These are phyloP conservation scores for Phoxinus dragarum DNA, from an alignment of 2,797 vertebrate species.

Conservation along the genomic window DNA sequence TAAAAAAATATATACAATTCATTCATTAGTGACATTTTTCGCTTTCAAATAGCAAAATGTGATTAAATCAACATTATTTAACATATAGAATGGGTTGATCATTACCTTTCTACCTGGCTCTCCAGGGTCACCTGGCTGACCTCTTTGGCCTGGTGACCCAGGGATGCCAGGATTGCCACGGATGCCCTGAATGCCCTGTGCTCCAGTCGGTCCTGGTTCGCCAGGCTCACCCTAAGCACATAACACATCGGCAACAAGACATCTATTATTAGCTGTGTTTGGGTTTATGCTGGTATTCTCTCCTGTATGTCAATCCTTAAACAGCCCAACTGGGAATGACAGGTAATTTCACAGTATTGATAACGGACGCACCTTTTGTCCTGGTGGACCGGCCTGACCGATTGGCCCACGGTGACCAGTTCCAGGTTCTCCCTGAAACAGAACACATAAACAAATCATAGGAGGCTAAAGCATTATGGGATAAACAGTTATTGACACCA, in stretches of 20 bases:
- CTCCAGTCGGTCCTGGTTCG: slow-evolving; percentile 81
- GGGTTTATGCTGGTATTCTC: neutral
- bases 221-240: slow-evolving; percentile 85
- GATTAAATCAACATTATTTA: neutral
- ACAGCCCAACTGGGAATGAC: neutral
- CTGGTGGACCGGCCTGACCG: slow-evolving; percentile 87
- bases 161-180: slow-evolving; percentile 80
- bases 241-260: neutral
- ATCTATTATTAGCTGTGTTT: neutral
- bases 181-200: slow-evolving; percentile 90
- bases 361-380: slow-evolving; percentile 79
- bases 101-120: slow-evolving; percentile 80
- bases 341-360: neutral
- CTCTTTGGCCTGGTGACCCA: slow-evolving; percentile 80
- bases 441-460: neutral
- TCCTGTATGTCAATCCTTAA: neutral
- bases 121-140: slow-evolving; percentile 77
- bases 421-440: slow-evolving; percentile 87
- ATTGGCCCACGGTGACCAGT: slow-evolving; percentile 85
- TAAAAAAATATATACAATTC: neutral
- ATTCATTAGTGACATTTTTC: neutral
- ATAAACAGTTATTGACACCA: neutral
- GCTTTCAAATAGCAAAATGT: neutral
- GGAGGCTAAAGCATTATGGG: slow-evolving; percentile 2
- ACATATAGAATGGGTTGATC: neutral